Evolutionary conservation across 2,888 invertebrate genomes (phyloP), one percentile per base, ranked within the genome.

Genomic region (Ormia ochracea): DNA sequence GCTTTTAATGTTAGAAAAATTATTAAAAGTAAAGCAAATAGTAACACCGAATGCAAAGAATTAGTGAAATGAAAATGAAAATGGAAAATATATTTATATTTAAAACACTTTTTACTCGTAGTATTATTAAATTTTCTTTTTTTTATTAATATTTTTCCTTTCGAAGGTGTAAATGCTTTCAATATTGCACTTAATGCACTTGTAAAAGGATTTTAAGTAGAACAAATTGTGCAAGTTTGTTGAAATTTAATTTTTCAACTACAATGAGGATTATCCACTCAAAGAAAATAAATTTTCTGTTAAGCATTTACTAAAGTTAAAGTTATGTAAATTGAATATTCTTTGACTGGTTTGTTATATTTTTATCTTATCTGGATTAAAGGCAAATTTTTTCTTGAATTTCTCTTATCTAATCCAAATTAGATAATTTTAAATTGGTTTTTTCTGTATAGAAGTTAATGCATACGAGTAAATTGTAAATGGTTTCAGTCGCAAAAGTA

Each of bases 121-220:
- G 50, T 23, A 59, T 59, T 59, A 6, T 50, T 59, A n/a, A n/a
- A n/a, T 19, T 59, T 9, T 21, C 14, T 59, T 12, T n/a, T 48
- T 19, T 43, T 43, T 6, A 9, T 70, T 70, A n/a, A n/a, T n/a
- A 21, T 59, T 58, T 9, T 26, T 58, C 12, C 17, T 69, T 36
- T 69, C 38, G 28, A 41, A 31, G 33, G 48, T 26, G 33, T 26
- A 69, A 56, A 48, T 52, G 59, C 70, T 70, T 69, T 69, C 36
- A 70, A 28, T n/a, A n/a, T n/a, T 38, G 69, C 17, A 38, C 38
- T 70, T 72, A 52, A 72, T 61, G 70, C 23, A 61, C 52, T 72
- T 70, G 50, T 52, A 61, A 61, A 72, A 72, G 50, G 52, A 72
- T 61, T 70, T 41, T 72, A 50, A 52, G 14, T 43, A 61, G 41